Base-by-base conservation (phyloP, 2,888 invertebrate genomes). In the Clitarchus hookeri region DNA sequence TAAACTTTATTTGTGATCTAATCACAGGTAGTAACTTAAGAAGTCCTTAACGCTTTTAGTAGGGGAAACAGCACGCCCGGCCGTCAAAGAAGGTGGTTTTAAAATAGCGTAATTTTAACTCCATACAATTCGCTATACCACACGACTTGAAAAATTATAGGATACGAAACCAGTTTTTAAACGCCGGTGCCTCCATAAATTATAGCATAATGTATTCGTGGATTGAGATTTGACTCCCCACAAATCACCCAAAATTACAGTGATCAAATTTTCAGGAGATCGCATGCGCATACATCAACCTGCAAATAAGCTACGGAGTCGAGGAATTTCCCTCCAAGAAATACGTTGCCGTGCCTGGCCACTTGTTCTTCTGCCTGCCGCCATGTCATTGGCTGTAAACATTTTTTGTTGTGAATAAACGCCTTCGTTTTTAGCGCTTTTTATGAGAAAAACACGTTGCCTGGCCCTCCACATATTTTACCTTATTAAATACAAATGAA, bases 61-160 rank as follows among this genome's bases (percentile, higher is more conserved):
- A 65, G n/a, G n/a, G n/a, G 23, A 6, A 19, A 65, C 65, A 65
- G 65, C n/a, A 19, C 23, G 2, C 1, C 8, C 65, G 11, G 65
- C 65, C 65, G 65, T 23, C 65, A n/a, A 65, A 65, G n/a, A 65
- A n/a, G 8, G 65, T 65, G n/a, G 65, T 65, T 65, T 65, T 65
- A 65, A 65, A 65, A 65, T n/a, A 2, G 16, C 65, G 65, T 65
- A 65, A 65, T 65, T 65, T 65, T 65, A 65, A 65, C 65, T 65
- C 65, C 23, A 65, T n/a, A 65, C 65, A n/a, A 65, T 65, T 65
- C 65, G 65, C 65, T 65, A 65, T 65, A 65, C 65, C 65, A n/a
- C n/a, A 0, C 65, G n/a, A 65, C 6, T 65, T 65, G 65, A 65
- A 11, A n/a, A 65, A 65, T 65, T 65, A 65, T 65, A 65, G 65